These are phyloP conservation scores for Entomyzon cyanotis DNA, from an alignment of 2,113 vertebrate genomes.

Conservation along the genomic window DNA sequence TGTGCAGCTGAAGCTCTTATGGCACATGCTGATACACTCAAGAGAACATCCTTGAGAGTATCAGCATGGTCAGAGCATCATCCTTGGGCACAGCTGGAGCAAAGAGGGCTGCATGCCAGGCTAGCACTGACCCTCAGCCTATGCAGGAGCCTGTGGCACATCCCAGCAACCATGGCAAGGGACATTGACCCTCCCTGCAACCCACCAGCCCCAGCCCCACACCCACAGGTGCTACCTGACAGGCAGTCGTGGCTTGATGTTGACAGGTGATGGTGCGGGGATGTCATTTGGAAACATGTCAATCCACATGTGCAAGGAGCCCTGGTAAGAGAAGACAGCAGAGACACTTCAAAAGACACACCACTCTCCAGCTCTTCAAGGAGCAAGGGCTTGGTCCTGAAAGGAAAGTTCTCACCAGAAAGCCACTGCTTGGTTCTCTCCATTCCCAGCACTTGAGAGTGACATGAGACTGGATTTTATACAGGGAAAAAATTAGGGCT, in stretches of 20 bases:
- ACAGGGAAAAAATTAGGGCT: background rate
- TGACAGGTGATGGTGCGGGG: conserved; percentile 84
- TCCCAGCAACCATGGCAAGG: rapidly evolving
- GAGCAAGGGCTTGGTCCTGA: background rate
- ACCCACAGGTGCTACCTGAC: conserved; percentile 71
- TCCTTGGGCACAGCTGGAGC: background rate
- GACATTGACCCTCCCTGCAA: background rate
- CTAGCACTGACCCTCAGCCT: background rate
- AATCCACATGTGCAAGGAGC: conserved; percentile 93
- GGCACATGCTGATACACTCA: background rate
- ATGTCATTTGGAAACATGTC: conserved; percentile 92
- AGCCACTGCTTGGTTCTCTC: background rate
- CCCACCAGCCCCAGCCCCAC: background rate
- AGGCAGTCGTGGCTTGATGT: conserved; percentile 90
- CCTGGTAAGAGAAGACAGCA: conserved; percentile 69
- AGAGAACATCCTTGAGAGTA: background rate
- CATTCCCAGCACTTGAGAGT: background rate
- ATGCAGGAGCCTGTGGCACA: background rate
- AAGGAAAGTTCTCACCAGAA: background rate
- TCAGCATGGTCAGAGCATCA: too few species aligned
- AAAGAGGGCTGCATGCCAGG: background rate
- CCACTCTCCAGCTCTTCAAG: background rate
- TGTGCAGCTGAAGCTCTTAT: background rate
- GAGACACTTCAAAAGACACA: background rate
- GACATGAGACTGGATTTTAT: background rate